phyloP scores from a whole-genome alignment of 2,888 invertebrate genomes.

The Torymus auratus region DNA sequence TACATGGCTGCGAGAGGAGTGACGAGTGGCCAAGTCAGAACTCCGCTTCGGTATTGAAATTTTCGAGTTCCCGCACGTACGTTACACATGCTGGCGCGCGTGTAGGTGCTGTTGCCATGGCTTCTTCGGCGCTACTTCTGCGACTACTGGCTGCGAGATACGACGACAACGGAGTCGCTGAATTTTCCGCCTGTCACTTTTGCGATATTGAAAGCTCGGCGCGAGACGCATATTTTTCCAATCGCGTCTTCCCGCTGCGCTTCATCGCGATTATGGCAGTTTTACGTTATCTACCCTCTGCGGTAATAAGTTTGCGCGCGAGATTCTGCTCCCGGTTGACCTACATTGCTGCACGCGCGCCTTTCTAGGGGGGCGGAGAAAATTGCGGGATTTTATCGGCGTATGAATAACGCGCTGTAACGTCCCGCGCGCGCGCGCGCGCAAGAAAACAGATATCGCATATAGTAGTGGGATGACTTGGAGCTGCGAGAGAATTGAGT shows the following conservation, averaged over 20 bases:
- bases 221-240: conserved; percentile 23
- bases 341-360: conserved; percentile 2
- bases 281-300: conserved; percentile 3
- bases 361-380: background rate
- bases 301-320: conserved; percentile 32
- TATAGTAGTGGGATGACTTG: background rate
- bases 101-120: background rate
- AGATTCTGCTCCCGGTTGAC: background rate
- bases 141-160: background rate
- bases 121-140: conserved; percentile 3
- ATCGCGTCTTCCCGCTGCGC: background rate
- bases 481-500: too few relatives aligned
- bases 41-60: conserved; percentile 15
- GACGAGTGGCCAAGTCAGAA: background rate
- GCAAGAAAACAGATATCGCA: conserved; percentile 6
- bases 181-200: background rate
- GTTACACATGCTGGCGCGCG: too few relatives aligned
- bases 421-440: background rate
- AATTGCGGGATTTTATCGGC: conserved; percentile 24
- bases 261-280: conserved; percentile 25
- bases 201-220: conserved; percentile 22
- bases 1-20: conserved; percentile 4
- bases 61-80: conserved; percentile 1
- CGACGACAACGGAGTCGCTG: background rate
- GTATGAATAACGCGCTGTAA: conserved; percentile 22